Evolutionary conservation across 2,888 invertebrate genomes (phyloP).

Genomic region (Drosophila paranaensis): DNA sequence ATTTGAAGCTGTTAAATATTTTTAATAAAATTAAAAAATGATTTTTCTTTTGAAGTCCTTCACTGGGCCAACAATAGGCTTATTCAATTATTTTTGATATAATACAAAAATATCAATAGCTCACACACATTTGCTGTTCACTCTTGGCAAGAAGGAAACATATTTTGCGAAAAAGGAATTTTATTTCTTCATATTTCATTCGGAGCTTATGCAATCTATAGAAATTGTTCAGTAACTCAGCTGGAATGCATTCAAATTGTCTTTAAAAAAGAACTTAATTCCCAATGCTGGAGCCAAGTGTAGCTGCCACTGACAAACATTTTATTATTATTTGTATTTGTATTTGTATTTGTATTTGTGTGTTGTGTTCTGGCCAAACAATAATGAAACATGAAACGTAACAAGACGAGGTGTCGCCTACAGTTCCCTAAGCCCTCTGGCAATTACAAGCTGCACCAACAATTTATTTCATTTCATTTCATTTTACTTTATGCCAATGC

Average conservation of each 20-base stretch:
- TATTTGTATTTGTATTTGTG: slow-evolving; percentile 7
- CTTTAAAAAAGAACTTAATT: slow-evolving; percentile 21
- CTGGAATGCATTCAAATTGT: slow-evolving; percentile 25
- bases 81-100: not conserved
- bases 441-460: slow-evolving; percentile 41
- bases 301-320: slow-evolving; percentile 45
- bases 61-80: not conserved
- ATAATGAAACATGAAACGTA: slow-evolving; percentile 39
- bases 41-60: not conserved
- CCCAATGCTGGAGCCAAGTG: slow-evolving; percentile 9
- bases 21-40: not conserved
- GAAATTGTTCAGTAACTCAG: not conserved
- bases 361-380: slow-evolving; percentile 18
- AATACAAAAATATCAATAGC: not conserved
- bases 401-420: slow-evolving; percentile 48
- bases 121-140: not conserved
- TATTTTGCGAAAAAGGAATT: not conserved
- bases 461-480: slow-evolving; percentile 44
- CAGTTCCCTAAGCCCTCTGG: slow-evolving; percentile 40
- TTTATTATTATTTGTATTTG: slow-evolving; percentile 25
- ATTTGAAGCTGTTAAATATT: not conserved
- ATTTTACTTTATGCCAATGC: slow-evolving; percentile 29
- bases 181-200: too few species aligned
- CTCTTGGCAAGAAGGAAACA: not conserved
- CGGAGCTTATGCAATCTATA: not conserved